phyloP scores from a whole-genome alignment of 2,888 invertebrate genomes.

The Ganaspis brasiliensis region DNA sequence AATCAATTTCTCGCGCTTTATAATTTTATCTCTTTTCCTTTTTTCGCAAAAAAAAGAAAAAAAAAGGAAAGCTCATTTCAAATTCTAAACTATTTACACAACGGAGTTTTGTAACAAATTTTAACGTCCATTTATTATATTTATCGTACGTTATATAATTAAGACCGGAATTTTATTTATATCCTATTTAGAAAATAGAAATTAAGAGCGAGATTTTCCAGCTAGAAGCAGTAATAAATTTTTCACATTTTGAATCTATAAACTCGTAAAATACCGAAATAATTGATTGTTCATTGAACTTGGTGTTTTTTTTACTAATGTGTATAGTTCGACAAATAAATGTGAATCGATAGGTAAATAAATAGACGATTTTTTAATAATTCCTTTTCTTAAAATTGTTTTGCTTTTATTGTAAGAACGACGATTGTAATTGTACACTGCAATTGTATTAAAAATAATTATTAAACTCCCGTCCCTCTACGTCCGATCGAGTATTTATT shows the following conservation, averaged over 20 bases:
- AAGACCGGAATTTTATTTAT: not conserved
- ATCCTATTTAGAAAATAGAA: not conserved
- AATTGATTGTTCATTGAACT: slow-evolving; percentile 15
- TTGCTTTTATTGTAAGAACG: slow-evolving; percentile 29
- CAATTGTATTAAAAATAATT: slow-evolving; percentile 10
- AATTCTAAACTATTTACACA: not conserved
- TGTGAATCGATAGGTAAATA: slow-evolving; percentile 29
- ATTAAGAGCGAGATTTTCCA: slow-evolving; percentile 1
- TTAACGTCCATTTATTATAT: not conserved
- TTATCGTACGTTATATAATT: not conserved
- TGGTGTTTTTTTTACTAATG: slow-evolving; percentile 21
- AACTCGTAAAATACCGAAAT: not conserved
- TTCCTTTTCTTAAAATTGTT: not conserved
- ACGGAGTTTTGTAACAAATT: slow-evolving; percentile 1
- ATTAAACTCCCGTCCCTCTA: slow-evolving; percentile 15
- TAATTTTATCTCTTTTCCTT: slow-evolving; percentile 55
- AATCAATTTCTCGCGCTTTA: slow-evolving; percentile 51
- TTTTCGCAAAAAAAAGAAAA: slow-evolving; percentile 44
- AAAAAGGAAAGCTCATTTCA: slow-evolving; percentile 3
- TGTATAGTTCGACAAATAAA: slow-evolving; percentile 23
- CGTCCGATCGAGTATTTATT: slow-evolving; percentile 29
- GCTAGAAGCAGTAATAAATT: not conserved
- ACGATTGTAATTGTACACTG: slow-evolving; percentile 1
- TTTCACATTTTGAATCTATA: slow-evolving; percentile 1
- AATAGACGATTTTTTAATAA: slow-evolving; percentile 35